Evolutionary conservation across 2,113 vertebrate species (phyloP).

Genomic region (Hydrochoerus hydrochaeris): DNA sequence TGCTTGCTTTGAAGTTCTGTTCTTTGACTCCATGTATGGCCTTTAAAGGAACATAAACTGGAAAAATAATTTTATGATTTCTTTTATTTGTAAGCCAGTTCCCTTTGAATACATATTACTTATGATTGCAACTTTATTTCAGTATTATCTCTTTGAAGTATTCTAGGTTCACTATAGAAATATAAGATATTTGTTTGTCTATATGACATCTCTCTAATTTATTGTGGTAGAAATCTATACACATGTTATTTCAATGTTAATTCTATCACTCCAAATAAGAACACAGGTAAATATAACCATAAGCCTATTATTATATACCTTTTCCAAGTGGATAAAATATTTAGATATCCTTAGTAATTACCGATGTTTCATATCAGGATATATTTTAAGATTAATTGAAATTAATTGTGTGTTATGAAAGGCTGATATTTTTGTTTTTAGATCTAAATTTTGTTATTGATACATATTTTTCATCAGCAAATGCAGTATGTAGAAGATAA

Average conservation of each 20-base stretch:
- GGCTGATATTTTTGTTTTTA: constrained; percentile 18
- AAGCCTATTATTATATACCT: neutral
- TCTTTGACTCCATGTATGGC: neutral
- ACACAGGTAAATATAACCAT: neutral
- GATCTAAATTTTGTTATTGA: neutral
- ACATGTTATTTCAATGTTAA: neutral
- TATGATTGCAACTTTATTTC: neutral
- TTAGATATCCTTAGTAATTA: constrained; percentile 12
- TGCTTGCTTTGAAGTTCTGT: neutral
- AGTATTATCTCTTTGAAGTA: constrained; percentile 20
- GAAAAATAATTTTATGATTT: constrained; percentile 29
- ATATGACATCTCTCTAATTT: neutral
- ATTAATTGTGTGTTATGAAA: neutral
- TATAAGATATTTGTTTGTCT: neutral
- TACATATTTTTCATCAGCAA: constrained; percentile 23
- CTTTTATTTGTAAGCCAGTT: neutral
- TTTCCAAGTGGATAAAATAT: neutral
- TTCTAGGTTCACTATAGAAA: neutral
- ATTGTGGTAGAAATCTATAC: neutral
- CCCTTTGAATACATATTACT: neutral
- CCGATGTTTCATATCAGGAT: neutral
- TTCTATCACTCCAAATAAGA: neutral
- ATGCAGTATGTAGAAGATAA: neutral
- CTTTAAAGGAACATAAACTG: neutral
- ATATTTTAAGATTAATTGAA: constrained; percentile 12